Evolutionary conservation across 2,888 invertebrate species (phyloP), one percentile per base, ranked within the genome.

Genomic region (Amphimallon solstitiale): DNA sequence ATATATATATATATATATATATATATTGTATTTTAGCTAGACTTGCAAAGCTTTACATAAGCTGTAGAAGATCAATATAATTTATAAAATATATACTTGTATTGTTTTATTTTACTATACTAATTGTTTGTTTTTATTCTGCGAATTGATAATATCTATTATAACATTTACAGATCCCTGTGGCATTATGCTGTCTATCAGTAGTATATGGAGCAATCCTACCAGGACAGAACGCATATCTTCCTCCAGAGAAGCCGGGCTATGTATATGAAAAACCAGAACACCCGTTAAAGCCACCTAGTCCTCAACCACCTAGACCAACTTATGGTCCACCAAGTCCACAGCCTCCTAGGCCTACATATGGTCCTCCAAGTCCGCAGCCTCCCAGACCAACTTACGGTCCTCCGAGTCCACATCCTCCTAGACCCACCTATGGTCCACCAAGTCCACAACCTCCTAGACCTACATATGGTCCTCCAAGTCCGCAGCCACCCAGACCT

Each of bases 261-360:
- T 93, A 93, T 82, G 86, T 86, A 72, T 93, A 93, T 80, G 86
- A 88, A n/a, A 86, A 85, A 45, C 93, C 93, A 1, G 72, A 40
- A 14, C 40, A 56, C 29, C 56, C 56, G 29, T 14, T 56, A 15
- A 14, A 17, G 12, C 38, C 54, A 80, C 6, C 83, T 87, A 66
- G 65, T 9, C 66, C 69, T 40, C 38, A 52, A 37, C 48, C 66
- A 7, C 21, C 46, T 14, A 15, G 40, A 21, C 66, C 69, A 6
- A 38, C 69, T 3, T 67, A 48, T 12, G 60, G 64, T 6, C 66
- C 65, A 9, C 68, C 68, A 52, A 19, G 38, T 60, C 61, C 52
- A 9, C 68, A 66, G 29, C 43, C 38, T 35, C 63, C 61, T 23
- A 38, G 61, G 12, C 66, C 67, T 1, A 62, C 68, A 7, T 67